Conservation (phyloP, 2,113 vertebrate species). For the Stictonetta naevosa region DNA sequence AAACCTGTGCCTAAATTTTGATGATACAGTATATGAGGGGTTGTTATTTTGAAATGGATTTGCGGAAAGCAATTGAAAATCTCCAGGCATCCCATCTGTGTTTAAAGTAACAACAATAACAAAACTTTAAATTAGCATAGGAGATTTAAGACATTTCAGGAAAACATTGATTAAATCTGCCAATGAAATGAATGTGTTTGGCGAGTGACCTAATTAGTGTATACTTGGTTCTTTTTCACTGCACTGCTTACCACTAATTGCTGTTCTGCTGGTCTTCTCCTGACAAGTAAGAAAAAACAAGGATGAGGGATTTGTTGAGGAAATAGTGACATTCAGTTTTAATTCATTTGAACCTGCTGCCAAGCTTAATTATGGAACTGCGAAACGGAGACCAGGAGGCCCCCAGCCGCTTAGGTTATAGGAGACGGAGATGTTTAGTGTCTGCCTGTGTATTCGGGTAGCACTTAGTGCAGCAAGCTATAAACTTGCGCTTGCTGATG, state of each 20-base stretch:
- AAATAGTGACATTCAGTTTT: constrained; percentile 79
- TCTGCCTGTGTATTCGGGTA: constrained; percentile 37
- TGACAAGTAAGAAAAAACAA: constrained; percentile 77
- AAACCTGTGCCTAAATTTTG: constrained; percentile 50
- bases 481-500: constrained; percentile 45
- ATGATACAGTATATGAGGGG: constrained; percentile 21
- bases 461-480: constrained; percentile 17
- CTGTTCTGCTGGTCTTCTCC: constrained; percentile 74
- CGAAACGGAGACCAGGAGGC: constrained; percentile 49
- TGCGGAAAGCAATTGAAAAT: constrained; percentile 67
- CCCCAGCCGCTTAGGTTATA: constrained; percentile 53
- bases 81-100: constrained; percentile 73
- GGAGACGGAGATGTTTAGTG: constrained; percentile 16
- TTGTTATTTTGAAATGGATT: constrained; percentile 68
- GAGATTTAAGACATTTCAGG: constrained; percentile 76
- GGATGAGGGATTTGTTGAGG: constrained; percentile 73
- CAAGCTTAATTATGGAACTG: constrained; percentile 74
- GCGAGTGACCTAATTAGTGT: constrained; percentile 80
- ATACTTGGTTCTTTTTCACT: constrained; percentile 74
- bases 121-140: constrained; percentile 76
- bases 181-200: constrained; percentile 73
- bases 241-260: constrained; percentile 78
- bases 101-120: constrained; percentile 75
- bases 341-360: constrained; percentile 78
- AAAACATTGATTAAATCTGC: constrained; percentile 80